phyloP scores from a whole-genome alignment of 2,797 vertebrate genomes.

The Rhynchonycteris naso region DNA sequence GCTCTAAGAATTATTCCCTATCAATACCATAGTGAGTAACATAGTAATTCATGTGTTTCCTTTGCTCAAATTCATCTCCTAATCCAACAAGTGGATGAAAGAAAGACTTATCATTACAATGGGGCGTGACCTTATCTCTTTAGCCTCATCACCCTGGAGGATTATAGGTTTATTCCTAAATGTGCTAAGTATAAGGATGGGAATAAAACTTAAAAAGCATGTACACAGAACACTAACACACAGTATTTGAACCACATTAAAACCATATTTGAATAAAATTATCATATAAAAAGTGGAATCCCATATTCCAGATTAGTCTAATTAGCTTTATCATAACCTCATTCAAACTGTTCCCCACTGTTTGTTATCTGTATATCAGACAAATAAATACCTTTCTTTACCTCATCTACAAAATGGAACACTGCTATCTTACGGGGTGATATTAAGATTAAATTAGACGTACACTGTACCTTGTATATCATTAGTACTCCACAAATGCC shows the following conservation, averaged over 20 bases:
- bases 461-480: background rate
- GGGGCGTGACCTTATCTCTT: background rate
- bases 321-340: background rate
- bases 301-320: background rate
- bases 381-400: background rate
- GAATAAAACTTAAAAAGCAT: background rate
- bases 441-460: background rate
- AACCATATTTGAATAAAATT: conserved; percentile 43
- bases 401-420: background rate
- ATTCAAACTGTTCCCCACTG: background rate
- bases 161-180: background rate
- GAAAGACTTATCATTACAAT: background rate
- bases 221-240: background rate
- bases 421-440: background rate
- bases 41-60: background rate
- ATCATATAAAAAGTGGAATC: conserved; percentile 23
- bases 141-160: background rate
- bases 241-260: background rate
- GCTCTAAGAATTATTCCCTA: background rate
- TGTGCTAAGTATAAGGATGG: background rate
- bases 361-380: background rate
- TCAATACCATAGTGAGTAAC: background rate
- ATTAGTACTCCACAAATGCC: background rate
- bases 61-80: background rate
- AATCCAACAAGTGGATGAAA: background rate